Percentiles rank a stretch among this genome's conserved stretches.
Conservation (phyloP, 1,140 invertebrate species). For the Caenorhabditis inopinata region DNA sequence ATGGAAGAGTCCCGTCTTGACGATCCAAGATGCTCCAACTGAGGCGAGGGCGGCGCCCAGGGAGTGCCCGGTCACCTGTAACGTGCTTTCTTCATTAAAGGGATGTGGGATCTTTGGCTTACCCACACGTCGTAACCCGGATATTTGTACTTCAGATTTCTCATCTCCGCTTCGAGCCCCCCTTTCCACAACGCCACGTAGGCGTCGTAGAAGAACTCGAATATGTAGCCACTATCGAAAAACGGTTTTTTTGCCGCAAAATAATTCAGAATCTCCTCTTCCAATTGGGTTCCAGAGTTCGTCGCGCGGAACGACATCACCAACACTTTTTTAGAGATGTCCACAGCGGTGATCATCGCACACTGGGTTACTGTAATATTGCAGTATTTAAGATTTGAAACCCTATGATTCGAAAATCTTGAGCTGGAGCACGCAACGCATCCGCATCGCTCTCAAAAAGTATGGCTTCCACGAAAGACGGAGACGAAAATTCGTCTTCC, state of each 20-base stretch:
- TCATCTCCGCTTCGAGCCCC: constrained; percentile 40
- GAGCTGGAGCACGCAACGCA: no score
- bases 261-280: constrained; percentile 25
- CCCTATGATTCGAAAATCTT: no score
- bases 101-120: no score
- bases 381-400: neutral
- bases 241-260: constrained; percentile 9
- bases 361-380: constrained; percentile 32
- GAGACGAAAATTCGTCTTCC: no score
- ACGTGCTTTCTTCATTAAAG: neutral
- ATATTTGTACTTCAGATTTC: constrained; percentile 40
- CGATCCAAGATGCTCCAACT: constrained; percentile 35
- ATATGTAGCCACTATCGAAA: constrained; percentile 24
- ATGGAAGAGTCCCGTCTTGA: neutral
- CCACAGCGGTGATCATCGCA: constrained; percentile 14
- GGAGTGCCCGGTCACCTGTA: constrained; percentile 33
- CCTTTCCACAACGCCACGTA: constrained; percentile 48
- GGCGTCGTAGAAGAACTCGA: constrained; percentile 49
- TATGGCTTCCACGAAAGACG: no score
- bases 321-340: neutral
- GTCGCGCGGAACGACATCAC: constrained; percentile 23
- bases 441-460: no score
- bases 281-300: neutral
- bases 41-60: constrained; percentile 26
- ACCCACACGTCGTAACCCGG: constrained; percentile 44